Evolutionary conservation across 2,797 vertebrate species (phyloP).

Genomic region (Phaenicophaeus curvirostris): DNA sequence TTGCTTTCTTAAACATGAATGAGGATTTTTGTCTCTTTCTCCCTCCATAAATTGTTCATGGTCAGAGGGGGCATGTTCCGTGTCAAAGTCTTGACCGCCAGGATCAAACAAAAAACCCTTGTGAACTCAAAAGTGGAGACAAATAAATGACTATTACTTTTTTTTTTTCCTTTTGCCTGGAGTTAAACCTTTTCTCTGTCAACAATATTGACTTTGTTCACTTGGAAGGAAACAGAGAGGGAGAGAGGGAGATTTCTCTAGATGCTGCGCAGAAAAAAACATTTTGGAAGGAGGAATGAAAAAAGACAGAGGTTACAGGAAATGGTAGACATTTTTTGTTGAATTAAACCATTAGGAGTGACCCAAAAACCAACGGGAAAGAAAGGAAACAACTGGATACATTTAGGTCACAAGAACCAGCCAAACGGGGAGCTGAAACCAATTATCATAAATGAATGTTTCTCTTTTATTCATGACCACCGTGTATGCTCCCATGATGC

Average conservation of each 20-base stretch:
- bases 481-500: constrained; percentile 87
- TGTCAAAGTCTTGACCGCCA: constrained; percentile 82
- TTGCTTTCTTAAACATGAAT: constrained; percentile 79
- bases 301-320: constrained; percentile 95
- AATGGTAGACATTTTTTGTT: constrained; percentile 95
- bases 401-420: constrained; percentile 87
- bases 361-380: constrained; percentile 85
- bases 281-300: constrained; percentile 89
- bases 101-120: constrained; percentile 82
- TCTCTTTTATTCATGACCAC: constrained; percentile 87
- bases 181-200: constrained; percentile 85
- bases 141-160: constrained; percentile 82
- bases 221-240: constrained; percentile 76
- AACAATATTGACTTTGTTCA: constrained; percentile 88
- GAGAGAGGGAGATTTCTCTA: constrained; percentile 71
- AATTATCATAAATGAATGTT: constrained; percentile 90
- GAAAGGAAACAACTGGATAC: constrained; percentile 87
- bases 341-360: constrained; percentile 96
- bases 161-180: constrained; percentile 67
- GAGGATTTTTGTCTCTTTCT: constrained; percentile 82
- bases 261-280: constrained; percentile 80
- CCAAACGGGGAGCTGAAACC: constrained; percentile 88
- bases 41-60: constrained; percentile 85
- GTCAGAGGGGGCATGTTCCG: constrained; percentile 87
- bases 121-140: constrained; percentile 80